Evolutionary conservation across 2,888 invertebrate genomes (phyloP), one percentile per base, ranked within the genome.

Genomic region (Metalampra italica): DNA sequence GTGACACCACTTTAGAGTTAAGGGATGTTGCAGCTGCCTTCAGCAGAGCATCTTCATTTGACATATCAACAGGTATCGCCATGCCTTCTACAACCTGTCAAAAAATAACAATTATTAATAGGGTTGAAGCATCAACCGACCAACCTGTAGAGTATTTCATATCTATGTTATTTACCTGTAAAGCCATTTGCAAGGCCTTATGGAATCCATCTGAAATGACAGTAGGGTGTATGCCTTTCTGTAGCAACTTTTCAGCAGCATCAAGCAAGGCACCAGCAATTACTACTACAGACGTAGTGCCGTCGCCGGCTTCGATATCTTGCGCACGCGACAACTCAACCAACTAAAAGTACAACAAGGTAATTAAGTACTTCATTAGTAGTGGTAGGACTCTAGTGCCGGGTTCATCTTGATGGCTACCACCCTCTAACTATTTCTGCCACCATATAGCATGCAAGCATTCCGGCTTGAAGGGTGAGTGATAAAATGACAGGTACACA

Each of bases 271-370:
- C 97, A 45, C 99, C 99, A 60, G 98, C 99, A 68, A 99, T 93
- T 7, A 99, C 96, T 9, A 99, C 99, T 47, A 99, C 99, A 15
- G 98, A 97, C 9, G 99, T 99, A 15, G 99, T 99, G 51, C 99
- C 99, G 90, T 99, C 99, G 43, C 99, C 99, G 65, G 99, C 99
- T 86, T 99, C 99, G 66, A 98, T 94, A 82, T 99, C 99, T 90
- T 99, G 99, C 13, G 99, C 99, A 70, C 97, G 96, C 1, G 99
- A 98, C 58, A 99, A 90, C 84, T 99, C 99, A 4, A 99, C 99
- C 74, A 99, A 91, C 97, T 97, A 72, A 45, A 51, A 50, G 34
- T 45, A 39, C 22, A 11, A 34, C 34, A 34, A 11, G 7, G 11
- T 11, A 34, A 7, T 11, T 34, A 4, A 4, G 34, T 4, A 11